Base-by-base conservation (phyloP, 2,888 invertebrate species). In the Pterostichus niger region DNA sequence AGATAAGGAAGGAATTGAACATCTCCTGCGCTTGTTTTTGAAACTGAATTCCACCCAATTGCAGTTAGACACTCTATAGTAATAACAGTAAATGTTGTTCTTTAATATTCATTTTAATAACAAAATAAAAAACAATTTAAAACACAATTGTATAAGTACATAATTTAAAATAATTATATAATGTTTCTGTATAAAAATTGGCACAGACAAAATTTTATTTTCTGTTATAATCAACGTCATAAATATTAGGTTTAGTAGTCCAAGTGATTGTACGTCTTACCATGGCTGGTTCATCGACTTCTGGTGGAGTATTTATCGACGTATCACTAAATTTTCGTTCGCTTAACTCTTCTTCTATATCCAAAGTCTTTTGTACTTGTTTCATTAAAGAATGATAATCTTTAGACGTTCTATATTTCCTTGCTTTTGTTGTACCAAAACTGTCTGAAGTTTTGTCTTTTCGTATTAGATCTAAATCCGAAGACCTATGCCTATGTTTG, bases 221-320 rank as follows among this genome's bases (percentile, higher is more conserved):
- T 52, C 52, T 52, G 10, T 52, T n/a, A 52, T 52, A 52, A 7
- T 64, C 15, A 33, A 35, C 13, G n/a, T 64, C 64, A 40, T 64
- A 64, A 35, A 64, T 33, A 15, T 33, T 64, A 13, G 13, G 64
- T 40, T 13, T 11, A 11, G 13, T 33, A 31, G 3, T 2, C 35
- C 13, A 13, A 0, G 4, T 2, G 13, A 35, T n/a, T 2, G 11
- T 13, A 31, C 11, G 11, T 40, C 35, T 64, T 5, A 13, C 13
- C 13, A 64, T 64, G 4, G 35, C 7, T 13, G 35, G 13, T 64
- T 35, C 64, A 6, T 33, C 13, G 11, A 31, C 13, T 64, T 33
- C 40, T 15, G 33, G 5, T 13, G 13, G 11, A 33, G 64, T 13
- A 4, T n/a, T 35, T 13, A 2, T n/a, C 7, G 35, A 10, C 15